Evolutionary conservation across 2,113 vertebrate genomes (phyloP), one percentile per base, ranked within the genome.

Genomic region (Protomyctophum bolini): DNA sequence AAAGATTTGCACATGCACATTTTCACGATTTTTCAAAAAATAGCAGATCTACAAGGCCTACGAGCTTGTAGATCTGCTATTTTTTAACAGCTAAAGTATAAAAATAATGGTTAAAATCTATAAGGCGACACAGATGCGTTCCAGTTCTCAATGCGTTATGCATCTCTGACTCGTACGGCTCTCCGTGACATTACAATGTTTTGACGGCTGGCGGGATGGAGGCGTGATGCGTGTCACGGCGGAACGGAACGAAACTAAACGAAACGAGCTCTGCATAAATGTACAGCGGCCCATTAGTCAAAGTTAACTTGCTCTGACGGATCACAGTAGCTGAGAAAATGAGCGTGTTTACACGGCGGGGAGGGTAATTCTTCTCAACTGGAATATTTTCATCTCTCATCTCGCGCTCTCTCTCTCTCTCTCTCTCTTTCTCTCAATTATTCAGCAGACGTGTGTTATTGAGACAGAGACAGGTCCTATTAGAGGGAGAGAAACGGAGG

Each of bases 221-320:
- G 80, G 71, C 76, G 77, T 84, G 79, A 21, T 73, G 76, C 68
- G 51, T 75, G 76, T 77, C 80, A 76, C 80, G 78, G 83, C 87
- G 83, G 87, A 83, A 21, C 21, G 21, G 21, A 21, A 21, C 21
- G 21, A 2, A 21, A 21, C 21, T 1, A 21, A 21, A 21, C 21
- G 1, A 21, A 21, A 88, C 82, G 86, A 86, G 80, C 80, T 83
- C 51, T 72, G 68, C 79, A 89, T 84, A 79, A 88, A 88, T 90
- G 78, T 78, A 21, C 71, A 72, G 55, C 46, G 46, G 66, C 63
- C 82, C 84, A 85, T 89, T 87, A 86, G 81, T 82, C 33, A 10
- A 21, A 83, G 80, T 87, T 76, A 4, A 69, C 69, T 84, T 72
- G 46, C 75, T 77, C 72, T 81, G 86, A 84, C 86, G 70, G 88